Evolutionary conservation across 2,797 vertebrate species (phyloP).

Genomic region (Poeciliopsis gracilis): DNA sequence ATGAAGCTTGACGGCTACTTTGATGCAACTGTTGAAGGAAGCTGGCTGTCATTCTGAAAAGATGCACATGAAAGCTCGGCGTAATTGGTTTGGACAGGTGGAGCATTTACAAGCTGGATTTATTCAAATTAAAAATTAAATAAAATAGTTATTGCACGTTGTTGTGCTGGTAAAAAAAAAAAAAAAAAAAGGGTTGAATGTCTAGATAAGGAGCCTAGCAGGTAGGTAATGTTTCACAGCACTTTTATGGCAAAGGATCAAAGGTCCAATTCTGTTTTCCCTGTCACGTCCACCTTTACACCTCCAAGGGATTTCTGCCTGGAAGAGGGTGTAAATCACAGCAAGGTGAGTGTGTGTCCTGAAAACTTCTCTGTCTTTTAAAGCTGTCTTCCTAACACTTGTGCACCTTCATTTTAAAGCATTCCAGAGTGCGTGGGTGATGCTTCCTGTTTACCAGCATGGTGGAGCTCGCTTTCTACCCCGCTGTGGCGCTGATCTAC

Average conservation of each 20-base stretch:
- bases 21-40: conserved; percentile 6
- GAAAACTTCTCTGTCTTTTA: conserved; percentile 15
- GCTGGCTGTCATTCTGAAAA: not conserved
- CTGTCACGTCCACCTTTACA: conserved; percentile 37
- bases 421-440: conserved; percentile 10
- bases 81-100: conserved; percentile 10
- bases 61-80: conserved; percentile 5
- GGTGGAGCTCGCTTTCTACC: conserved; percentile 81
- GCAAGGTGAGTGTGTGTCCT: conserved; percentile 48
- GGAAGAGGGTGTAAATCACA: conserved; percentile 13
- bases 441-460: conserved; percentile 49
- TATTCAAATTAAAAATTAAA: not conserved
- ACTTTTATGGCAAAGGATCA: conserved; percentile 45
- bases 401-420: conserved; percentile 36
- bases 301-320: conserved; percentile 29
- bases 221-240: conserved; percentile 77
- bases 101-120: not conserved
- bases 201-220: conserved; percentile 36
- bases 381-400: conserved; percentile 26
- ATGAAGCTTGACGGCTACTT: conserved; percentile 13
- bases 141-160: conserved; percentile 1
- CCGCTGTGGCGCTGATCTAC: conserved; percentile 81
- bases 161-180: not conserved
- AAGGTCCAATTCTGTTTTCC: conserved; percentile 62
- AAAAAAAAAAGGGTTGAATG: not conserved